A percentile compares a stretch with the other conserved stretches of the same genome.
These are phyloP conservation scores for Coracopsis vasa DNA, from an alignment of 2,113 vertebrate species.

Conservation along the genomic window DNA sequence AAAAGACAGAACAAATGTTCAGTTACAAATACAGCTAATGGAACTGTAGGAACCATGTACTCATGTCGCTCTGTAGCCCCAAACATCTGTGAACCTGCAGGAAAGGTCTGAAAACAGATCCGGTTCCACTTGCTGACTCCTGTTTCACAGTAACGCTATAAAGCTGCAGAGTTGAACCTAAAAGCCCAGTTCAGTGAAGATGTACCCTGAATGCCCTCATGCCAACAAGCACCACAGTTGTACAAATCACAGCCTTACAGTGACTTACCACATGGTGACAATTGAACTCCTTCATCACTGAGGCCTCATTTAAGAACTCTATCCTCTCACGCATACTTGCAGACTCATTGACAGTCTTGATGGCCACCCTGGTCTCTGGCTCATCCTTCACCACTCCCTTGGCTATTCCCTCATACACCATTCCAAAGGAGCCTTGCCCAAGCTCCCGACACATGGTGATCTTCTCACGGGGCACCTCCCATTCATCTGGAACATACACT, in stretches of 20 bases:
- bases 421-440: constrained; percentile 97
- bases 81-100: neutral
- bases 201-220: accelerated
- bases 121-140: neutral
- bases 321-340: constrained; percentile 97
- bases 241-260: neutral
- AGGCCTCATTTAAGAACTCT: constrained; percentile 97
- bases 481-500: constrained; percentile 98
- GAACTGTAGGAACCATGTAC: neutral
- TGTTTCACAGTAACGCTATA: neutral
- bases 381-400: constrained; percentile 97
- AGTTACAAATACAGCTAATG: neutral
- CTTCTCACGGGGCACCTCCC: constrained; percentile 97
- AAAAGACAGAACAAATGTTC: neutral
- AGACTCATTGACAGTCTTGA: constrained; percentile 96
- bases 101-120: neutral
- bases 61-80: neutral
- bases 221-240: neutral
- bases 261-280: constrained; percentile 96
- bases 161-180: neutral
- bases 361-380: constrained; percentile 92
- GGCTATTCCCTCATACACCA: constrained; percentile 97
- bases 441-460: constrained; percentile 94
- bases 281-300: constrained; percentile 99
- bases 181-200: neutral